phyloP scores from a whole-genome alignment of 2,113 vertebrate species.

The Cynopterus brachyotis region DNA sequence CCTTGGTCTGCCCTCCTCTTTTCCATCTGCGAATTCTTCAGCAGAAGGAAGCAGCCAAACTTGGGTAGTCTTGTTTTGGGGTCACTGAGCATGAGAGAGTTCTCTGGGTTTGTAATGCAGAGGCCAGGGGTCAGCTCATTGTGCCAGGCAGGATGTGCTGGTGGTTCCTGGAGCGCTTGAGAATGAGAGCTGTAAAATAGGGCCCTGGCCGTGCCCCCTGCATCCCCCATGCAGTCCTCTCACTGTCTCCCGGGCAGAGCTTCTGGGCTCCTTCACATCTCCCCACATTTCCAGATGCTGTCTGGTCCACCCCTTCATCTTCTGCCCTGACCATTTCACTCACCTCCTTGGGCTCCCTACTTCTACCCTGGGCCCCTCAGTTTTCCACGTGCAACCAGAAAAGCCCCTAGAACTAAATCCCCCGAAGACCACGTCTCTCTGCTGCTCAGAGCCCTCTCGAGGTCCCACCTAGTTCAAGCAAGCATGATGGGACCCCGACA shows the following conservation, averaged over 20 bases:
- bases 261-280: accelerated
- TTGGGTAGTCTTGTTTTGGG: not conserved
- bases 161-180: not conserved
- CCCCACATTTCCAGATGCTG: not conserved
- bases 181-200: not conserved
- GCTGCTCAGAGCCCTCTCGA: not conserved
- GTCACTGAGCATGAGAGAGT: not conserved
- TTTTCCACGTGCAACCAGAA: not conserved
- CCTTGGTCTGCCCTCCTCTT: accelerated
- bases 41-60: not conserved
- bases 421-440: too few species aligned
- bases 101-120: not conserved
- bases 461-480: not conserved
- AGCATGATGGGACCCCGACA: accelerated
- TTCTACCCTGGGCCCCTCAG: not conserved
- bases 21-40: not conserved
- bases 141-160: too few species aligned
- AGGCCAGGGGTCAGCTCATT: not conserved
- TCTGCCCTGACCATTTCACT: not conserved
- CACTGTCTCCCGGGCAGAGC: not conserved
- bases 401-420: not conserved
- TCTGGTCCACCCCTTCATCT: not conserved
- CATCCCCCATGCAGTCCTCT: not conserved
- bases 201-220: not conserved
- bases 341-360: not conserved